phyloP scores from a whole-genome alignment of 1,140 invertebrate species.

The Drosophila bifasciata region DNA sequence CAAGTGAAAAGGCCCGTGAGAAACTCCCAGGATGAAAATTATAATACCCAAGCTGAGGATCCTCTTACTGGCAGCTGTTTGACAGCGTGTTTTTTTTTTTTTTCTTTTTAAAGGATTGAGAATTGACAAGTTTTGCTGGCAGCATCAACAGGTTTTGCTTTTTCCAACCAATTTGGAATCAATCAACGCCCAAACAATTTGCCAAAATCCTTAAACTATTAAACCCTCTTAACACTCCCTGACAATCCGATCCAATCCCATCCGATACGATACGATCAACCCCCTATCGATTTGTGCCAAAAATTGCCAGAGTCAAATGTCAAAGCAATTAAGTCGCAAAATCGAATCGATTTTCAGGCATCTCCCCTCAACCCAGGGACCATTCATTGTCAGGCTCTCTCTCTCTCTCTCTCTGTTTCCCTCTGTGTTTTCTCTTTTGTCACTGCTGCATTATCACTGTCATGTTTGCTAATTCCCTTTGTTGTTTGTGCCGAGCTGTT shows the following conservation, averaged over 20 bases:
- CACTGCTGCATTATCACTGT: conserved; percentile 67
- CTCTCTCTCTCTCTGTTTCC: conserved; percentile 3
- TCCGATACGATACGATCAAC: conserved; percentile 43
- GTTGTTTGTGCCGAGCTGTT: conserved; percentile 61
- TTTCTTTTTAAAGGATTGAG: not conserved
- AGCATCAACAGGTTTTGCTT: conserved; percentile 55
- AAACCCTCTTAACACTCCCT: conserved; percentile 23
- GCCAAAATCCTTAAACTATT: conserved; percentile 27
- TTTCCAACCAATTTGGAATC: conserved; percentile 4
- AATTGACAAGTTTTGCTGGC: conserved; percentile 40
- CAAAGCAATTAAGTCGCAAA: conserved; percentile 76
- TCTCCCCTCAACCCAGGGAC: too few species aligned
- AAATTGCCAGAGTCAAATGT: conserved; percentile 77
- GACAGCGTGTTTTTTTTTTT: not conserved
- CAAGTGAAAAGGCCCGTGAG: conserved; percentile 72
- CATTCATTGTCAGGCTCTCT: not conserved
- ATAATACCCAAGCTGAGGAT: conserved; percentile 17
- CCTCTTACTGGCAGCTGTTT: conserved; percentile 41
- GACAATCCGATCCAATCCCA: conserved; percentile 16
- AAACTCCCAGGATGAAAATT: conserved; percentile 57
- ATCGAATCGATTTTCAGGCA: conserved; percentile 53
- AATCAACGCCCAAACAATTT: conserved; percentile 59
- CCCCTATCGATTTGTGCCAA: conserved; percentile 63
- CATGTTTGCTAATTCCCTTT: conserved; percentile 80
- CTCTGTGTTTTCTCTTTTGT: conserved; percentile 42